Base-by-base conservation (phyloP, 2,888 invertebrate species). In the Nemurella pictetii region DNA sequence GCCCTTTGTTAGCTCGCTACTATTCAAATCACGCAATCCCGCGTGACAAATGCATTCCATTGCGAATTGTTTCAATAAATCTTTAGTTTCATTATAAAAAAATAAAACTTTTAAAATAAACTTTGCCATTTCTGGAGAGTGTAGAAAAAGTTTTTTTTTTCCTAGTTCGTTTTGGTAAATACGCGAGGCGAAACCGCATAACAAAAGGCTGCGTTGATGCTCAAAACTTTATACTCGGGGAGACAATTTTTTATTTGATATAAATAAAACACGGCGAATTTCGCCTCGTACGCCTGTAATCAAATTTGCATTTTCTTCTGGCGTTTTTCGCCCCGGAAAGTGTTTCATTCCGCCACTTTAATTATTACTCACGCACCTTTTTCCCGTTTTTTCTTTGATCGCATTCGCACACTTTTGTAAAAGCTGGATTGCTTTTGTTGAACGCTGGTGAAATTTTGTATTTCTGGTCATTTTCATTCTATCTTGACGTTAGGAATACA, bases 81-180 rank as follows among this genome's bases (percentile, higher is more conserved):
- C 80, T 81, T 81, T 81, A 36, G 80, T 81, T 81, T 32, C 80
- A 81, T 81, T 81, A 81, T 81, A 36, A 81, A 81, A 81, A 81
- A 81, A 55, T 12, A 20, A 55, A 55, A 55, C 55, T 55, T 55
- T 55, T 55, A 55, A 55, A 55, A 55, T 55, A 55, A 55, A 55
- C 55, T 55, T 55, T 55, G 55, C 55, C 55, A 55, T 55, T 55
- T 55, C 55, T 55, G 55, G 55, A 55, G 9, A 55, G 55, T 12
- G 15, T 20, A 12, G 55, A 20, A 55, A 55, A 55, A 55, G 20
- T 7, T 55, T 55, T 55, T 55, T 55, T 55, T 12, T 1, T 55
- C 20, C 20, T 20, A 3, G 15, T 55, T 7, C 55, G 20, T 55
- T 55, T 35, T 12, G 12, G 20, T 55, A 55, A 2, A 55, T 12